A percentile compares a stretch with the other conserved stretches of the same genome.
Evolutionary conservation across 2,113 vertebrate genomes (phyloP).

Genomic region (Psammodynastes pulverulentus): DNA sequence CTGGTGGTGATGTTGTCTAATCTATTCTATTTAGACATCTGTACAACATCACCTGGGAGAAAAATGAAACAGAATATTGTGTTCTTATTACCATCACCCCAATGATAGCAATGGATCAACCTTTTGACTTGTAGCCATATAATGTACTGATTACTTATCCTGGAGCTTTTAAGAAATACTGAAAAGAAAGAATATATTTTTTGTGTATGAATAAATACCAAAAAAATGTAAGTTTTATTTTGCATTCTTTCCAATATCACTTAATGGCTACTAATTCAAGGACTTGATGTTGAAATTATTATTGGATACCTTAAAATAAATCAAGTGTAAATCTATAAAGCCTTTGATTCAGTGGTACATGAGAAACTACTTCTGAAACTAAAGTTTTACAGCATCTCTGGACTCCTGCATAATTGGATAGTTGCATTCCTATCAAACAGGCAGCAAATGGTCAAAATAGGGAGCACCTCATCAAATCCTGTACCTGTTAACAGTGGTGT

Average conservation of each 20-base stretch:
- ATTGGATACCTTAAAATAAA: not conserved
- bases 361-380: too few relatives aligned
- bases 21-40: not conserved
- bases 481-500: too few relatives aligned
- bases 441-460: too few relatives aligned
- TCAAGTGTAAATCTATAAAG: too few relatives aligned
- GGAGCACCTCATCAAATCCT: too few relatives aligned
- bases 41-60: not conserved
- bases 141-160: not conserved
- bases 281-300: not conserved
- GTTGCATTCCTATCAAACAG: too few relatives aligned
- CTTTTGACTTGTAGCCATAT: not conserved
- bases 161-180: not conserved
- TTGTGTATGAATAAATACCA: not conserved
- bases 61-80: not conserved
- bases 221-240: not conserved
- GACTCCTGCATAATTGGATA: too few relatives aligned
- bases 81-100: too few relatives aligned
- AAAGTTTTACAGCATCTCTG: too few relatives aligned
- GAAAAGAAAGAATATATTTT: not conserved
- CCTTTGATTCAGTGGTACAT: too few relatives aligned
- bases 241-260: not conserved
- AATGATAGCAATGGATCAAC: not conserved
- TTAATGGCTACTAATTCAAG: not conserved
- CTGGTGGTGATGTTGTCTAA: too few relatives aligned